Base-by-base conservation (phyloP, 1,140 invertebrate genomes). In the Aricia agestis region DNA sequence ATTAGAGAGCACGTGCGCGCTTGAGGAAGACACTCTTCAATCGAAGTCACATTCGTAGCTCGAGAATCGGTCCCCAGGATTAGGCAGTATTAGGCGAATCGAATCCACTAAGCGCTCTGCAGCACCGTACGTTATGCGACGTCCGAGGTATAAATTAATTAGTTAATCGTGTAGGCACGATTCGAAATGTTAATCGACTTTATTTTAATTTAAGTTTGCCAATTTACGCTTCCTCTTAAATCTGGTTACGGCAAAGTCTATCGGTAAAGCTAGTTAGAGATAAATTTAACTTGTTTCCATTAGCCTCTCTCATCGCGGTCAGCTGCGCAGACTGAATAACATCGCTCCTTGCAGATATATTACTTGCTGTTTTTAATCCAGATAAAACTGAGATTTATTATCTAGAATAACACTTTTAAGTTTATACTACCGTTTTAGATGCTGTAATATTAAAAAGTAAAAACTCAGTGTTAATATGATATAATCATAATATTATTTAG, bases 31-130 rank as follows among this genome's bases (percentile, higher is more conserved):
- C 25, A 25, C 1, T 25, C 6, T 36, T 36, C 36, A 36, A 36
- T 36, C 36, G 6, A 36, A 36, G 0, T 5, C 0, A 36, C 36
- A 36, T 3, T 32, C 32, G 36, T 4, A 5, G 6, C 9, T 36
- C 9, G 36, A 36, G 36, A 36, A 36, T 36, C 36, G 36, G 36
- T 36, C 36, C 36, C 36, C 77, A 84, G 88, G 88, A 90, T 90
- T 90, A 90, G 85, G 79, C 68, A 74, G 88, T 78, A 89, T 89
- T 89, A 90, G 82, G 81, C 86, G 88, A 88, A 90, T 89, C 86
- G 86, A 88, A 89, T 89, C 87, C 82, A 78, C 81, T 89, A 85
- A 90, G 86, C 86, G 78, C 82, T 85, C 74, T 88, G 85, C 84
- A 77, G 83, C 75, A 74, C 82, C 45, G 45, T 52, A 52, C 13